Conservation (phyloP, 1,140 invertebrate genomes). For the Bursaphelenchus mucronatus region DNA sequence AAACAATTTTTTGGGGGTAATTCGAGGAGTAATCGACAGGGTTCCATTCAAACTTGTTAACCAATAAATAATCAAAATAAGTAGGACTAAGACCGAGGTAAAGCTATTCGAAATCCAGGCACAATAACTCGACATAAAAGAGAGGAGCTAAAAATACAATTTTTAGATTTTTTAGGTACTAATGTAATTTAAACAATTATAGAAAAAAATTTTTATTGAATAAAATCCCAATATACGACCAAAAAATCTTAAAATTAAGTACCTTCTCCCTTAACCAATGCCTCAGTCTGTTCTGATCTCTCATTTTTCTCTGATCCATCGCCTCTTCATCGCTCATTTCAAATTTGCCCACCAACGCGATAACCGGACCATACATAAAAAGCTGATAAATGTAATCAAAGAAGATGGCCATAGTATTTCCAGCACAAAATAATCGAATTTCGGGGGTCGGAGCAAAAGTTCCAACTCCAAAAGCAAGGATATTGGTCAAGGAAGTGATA, state of each 20-base stretch:
- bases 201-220: not conserved
- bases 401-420: slow-evolving; percentile 49
- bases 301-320: slow-evolving; percentile 26
- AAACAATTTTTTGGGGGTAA: slow-evolving; percentile 44
- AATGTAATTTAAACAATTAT: too few relatives aligned
- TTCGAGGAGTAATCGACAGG: slow-evolving; percentile 22
- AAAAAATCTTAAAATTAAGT: slow-evolving; percentile 6
- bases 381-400: slow-evolving; percentile 52
- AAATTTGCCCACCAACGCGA: slow-evolving; percentile 30
- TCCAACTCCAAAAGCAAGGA: slow-evolving; percentile 48
- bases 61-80: slow-evolving; percentile 38
- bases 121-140: slow-evolving; percentile 30
- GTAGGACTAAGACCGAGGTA: slow-evolving; percentile 27
- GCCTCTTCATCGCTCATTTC: slow-evolving; percentile 24
- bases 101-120: slow-evolving; percentile 37
- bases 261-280: slow-evolving; percentile 4
- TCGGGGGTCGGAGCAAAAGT: slow-evolving; percentile 55
- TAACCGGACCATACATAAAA: slow-evolving; percentile 43
- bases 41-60: slow-evolving; percentile 21
- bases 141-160: slow-evolving; percentile 6
- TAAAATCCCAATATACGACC: not conserved
- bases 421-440: slow-evolving; percentile 49
- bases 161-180: too few relatives aligned
- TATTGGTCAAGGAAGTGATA: slow-evolving; percentile 51
- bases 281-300: slow-evolving; percentile 20